phyloP scores from a whole-genome alignment of 1,140 invertebrate genomes.

The Telenomus remus region DNA sequence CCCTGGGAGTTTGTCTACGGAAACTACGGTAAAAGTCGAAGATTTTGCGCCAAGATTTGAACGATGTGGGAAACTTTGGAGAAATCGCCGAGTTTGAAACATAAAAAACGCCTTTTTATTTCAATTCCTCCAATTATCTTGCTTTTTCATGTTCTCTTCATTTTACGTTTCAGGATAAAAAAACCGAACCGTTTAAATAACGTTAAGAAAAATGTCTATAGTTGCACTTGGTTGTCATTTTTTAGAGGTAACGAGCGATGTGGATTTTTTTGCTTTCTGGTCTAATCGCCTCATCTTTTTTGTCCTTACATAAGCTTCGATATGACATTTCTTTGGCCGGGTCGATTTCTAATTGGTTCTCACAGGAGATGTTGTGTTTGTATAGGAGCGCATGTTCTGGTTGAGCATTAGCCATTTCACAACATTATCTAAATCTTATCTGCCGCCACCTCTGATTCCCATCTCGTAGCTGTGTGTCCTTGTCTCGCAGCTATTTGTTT shows the following conservation, averaged over 20 bases:
- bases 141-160: constrained; percentile 27
- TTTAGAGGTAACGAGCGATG: too few relatives aligned
- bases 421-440: constrained; percentile 55
- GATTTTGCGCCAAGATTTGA: too few relatives aligned
- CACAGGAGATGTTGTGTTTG: constrained; percentile 38
- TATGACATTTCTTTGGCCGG: constrained; percentile 47
- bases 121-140: too few relatives aligned
- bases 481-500: constrained; percentile 49
- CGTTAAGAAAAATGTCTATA: too few relatives aligned
- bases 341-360: constrained; percentile 49
- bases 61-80: too few relatives aligned
- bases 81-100: too few relatives aligned
- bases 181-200: too few relatives aligned
- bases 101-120: too few relatives aligned
- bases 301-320: constrained; percentile 37
- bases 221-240: too few relatives aligned
- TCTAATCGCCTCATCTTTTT: constrained; percentile 30
- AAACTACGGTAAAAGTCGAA: background rate
- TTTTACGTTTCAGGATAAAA: constrained; percentile 46
- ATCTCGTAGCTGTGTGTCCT: constrained; percentile 49
- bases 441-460: constrained; percentile 41
- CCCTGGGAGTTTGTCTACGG: background rate
- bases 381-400: constrained; percentile 17
- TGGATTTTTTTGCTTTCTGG: too few relatives aligned
- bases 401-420: constrained; percentile 39